These are phyloP conservation scores for Copsychus sechellarum DNA, from an alignment of 2,113 vertebrate genomes.

Conservation along the genomic window DNA sequence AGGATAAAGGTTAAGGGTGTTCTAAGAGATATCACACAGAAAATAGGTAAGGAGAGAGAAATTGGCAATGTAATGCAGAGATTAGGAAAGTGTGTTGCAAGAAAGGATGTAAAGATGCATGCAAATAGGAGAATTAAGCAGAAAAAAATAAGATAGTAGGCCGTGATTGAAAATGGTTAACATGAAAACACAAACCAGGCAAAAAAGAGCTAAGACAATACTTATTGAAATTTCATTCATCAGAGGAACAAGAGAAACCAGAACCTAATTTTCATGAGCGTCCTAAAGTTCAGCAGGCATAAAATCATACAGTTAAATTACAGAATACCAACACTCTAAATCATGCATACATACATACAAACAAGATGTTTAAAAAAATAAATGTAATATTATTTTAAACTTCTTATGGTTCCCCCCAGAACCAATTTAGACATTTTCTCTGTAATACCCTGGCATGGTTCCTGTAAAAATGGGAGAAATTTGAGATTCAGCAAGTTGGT, in stretches of 20 bases:
- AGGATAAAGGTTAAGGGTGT: background rate
- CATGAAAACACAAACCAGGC: slow-evolving; percentile 12
- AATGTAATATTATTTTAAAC: slow-evolving; percentile 76
- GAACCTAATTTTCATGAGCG: slow-evolving; percentile 59
- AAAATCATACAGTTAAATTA: slow-evolving; percentile 73
- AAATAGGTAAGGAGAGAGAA: background rate
- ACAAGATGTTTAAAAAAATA: slow-evolving; percentile 73
- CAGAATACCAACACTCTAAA: slow-evolving; percentile 68
- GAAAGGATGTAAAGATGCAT: slow-evolving; percentile 15
- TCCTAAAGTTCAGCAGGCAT: slow-evolving; percentile 63
- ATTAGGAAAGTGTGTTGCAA: background rate
- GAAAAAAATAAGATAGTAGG: slow-evolving; percentile 17
- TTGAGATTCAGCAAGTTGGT: slow-evolving; percentile 69
- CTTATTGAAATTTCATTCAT: slow-evolving; percentile 61
- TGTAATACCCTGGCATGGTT: slow-evolving; percentile 67
- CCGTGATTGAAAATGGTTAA: slow-evolving; percentile 22
- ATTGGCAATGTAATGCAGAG: background rate
- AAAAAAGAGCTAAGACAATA: slow-evolving; percentile 46
- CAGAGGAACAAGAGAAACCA: slow-evolving; percentile 52
- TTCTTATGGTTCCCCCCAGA: slow-evolving; percentile 57
- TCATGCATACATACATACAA: slow-evolving; percentile 77
- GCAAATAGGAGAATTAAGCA: slow-evolving; percentile 13
- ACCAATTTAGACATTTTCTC: slow-evolving; percentile 74
- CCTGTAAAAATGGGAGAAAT: slow-evolving; percentile 65
- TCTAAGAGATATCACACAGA: background rate